Conservation (phyloP, 64 coral and sea anemone species). For the Hydrozoanthus tunicans region DNA sequence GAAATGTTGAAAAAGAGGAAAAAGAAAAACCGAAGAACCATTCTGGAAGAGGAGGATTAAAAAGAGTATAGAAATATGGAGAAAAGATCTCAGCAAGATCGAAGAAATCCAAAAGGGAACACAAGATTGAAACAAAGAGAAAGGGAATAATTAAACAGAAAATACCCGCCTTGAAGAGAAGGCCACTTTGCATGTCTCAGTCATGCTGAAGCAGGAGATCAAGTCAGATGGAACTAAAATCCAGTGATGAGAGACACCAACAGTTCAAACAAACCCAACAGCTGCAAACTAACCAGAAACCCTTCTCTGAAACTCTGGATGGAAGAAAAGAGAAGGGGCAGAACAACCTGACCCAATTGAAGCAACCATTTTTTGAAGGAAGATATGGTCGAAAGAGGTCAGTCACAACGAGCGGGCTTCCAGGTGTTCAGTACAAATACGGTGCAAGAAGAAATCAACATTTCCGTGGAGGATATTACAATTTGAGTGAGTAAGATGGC, state of each 20-base stretch:
- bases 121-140: background rate
- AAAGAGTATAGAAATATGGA: background rate
- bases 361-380: too few relatives aligned
- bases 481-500: too few relatives aligned
- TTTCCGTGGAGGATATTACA: too few relatives aligned
- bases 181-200: constrained; percentile 15
- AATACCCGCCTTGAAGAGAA: constrained; percentile 21
- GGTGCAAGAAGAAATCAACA: too few relatives aligned
- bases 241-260: constrained; percentile 33
- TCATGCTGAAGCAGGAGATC: too few relatives aligned
- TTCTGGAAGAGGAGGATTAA: background rate
- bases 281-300: constrained; percentile 7
- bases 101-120: background rate
- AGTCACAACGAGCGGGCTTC: too few relatives aligned
- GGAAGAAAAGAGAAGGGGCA: too few relatives aligned
- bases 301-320: background rate
- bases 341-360: too few relatives aligned
- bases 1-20: constrained; percentile 18
- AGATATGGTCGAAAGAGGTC: too few relatives aligned
- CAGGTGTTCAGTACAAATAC: too few relatives aligned
- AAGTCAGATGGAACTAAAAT: constrained; percentile 3
- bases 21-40: constrained; percentile 2
- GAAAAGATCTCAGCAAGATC: background rate
- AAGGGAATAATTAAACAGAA: background rate
- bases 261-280: constrained; percentile 46